A percentile compares a stretch with the other conserved stretches of the same genome.
phyloP scores from a whole-genome alignment of 1,140 invertebrate genomes.

The Papilio glaucus region DNA sequence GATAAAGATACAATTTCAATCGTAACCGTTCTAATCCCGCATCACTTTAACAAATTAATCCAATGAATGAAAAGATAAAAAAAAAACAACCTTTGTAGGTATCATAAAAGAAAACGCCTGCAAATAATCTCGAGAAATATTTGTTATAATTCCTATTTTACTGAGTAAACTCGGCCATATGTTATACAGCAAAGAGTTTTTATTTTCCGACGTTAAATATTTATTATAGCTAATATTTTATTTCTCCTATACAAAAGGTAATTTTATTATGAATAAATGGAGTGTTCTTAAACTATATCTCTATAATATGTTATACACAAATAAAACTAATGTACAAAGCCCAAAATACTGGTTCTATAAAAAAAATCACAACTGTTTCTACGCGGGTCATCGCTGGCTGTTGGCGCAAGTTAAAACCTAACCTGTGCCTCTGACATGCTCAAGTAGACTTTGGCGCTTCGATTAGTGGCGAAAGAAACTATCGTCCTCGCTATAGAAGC shows the following conservation, averaged over 20 bases:
- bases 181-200: constrained; percentile 1
- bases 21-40: neutral
- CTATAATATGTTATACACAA: no score
- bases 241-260: neutral
- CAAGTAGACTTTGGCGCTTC: no score
- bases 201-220: constrained; percentile 7
- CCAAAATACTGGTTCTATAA: no score
- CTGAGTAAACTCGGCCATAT: constrained; percentile 10
- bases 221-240: neutral
- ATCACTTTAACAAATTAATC: neutral
- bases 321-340: no score
- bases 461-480: no score
- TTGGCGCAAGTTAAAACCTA: no score
- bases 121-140: constrained; percentile 3
- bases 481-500: no score
- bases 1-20: neutral
- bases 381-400: no score
- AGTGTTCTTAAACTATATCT: neutral
- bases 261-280: neutral
- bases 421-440: no score
- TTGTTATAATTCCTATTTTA: constrained; percentile 9
- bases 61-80: neutral
- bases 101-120: constrained; percentile 4
- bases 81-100: neutral
- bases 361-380: no score